These are phyloP conservation scores for Aphodius sticticus DNA, from an alignment of 2,888 invertebrate species.

Conservation along the genomic window DNA sequence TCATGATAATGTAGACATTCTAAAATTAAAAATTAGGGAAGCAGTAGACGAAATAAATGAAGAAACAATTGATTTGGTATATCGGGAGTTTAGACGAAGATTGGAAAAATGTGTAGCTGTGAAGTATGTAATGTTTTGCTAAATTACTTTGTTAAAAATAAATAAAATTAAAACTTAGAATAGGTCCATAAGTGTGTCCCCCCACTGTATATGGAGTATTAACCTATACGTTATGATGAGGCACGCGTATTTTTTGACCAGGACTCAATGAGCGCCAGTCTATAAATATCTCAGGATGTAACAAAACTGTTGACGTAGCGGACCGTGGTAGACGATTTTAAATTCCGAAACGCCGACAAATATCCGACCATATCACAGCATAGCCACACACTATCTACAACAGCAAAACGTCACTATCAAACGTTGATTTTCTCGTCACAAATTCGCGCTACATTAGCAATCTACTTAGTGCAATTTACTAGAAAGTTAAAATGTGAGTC, in stretches of 20 bases:
- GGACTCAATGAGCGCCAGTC: background rate
- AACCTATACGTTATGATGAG: background rate
- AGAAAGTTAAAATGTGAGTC: background rate
- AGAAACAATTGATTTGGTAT: too few species aligned
- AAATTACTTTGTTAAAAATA: too few species aligned
- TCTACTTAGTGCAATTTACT: background rate
- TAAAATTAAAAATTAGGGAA: too few species aligned
- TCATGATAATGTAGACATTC: too few species aligned
- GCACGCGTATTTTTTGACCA: background rate
- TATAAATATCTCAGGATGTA: background rate
- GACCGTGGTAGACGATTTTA: background rate
- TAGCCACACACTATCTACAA: background rate
- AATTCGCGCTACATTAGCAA: background rate
- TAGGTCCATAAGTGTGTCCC: too few species aligned
- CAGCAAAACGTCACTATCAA: background rate
- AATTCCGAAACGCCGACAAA: background rate
- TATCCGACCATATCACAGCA: background rate
- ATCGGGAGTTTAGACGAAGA: too few species aligned
- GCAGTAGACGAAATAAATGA: too few species aligned
- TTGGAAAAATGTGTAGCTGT: too few species aligned
- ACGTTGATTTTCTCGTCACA: background rate
- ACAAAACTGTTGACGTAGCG: background rate
- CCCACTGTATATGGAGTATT: too few species aligned
- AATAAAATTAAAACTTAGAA: too few species aligned
- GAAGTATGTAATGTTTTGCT: too few species aligned